phyloP scores from a whole-genome alignment of 2,113 vertebrate species.

The Platichthys flesus region DNA sequence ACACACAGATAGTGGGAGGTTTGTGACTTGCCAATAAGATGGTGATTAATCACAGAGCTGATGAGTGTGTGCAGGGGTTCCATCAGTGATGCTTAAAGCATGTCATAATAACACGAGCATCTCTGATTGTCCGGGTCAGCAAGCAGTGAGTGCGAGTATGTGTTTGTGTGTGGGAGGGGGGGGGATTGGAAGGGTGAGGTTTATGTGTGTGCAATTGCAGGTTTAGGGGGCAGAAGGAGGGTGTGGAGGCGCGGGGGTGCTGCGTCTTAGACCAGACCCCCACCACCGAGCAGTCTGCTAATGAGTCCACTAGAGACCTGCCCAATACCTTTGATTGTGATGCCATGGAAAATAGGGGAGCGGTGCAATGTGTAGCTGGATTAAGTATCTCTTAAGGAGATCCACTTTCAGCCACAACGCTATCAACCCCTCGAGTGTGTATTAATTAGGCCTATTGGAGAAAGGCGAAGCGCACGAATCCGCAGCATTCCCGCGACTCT shows the following conservation, averaged over 20 bases:
- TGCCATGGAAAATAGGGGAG: slow-evolving; percentile 71
- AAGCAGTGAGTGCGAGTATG: slow-evolving; percentile 19
- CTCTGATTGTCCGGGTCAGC: slow-evolving; percentile 67
- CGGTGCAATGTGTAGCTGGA: slow-evolving; percentile 78
- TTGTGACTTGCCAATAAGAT: slow-evolving; percentile 68
- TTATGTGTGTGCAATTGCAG: slow-evolving; percentile 40
- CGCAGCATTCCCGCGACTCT: slow-evolving; percentile 48
- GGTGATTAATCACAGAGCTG: slow-evolving; percentile 79
- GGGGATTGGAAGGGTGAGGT: slow-evolving; percentile 19
- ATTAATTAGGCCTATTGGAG: slow-evolving; percentile 82
- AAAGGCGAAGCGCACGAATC: slow-evolving; percentile 64
- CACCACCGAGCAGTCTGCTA: slow-evolving; percentile 73
- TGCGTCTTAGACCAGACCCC: slow-evolving; percentile 59
- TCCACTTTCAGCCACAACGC: slow-evolving; percentile 79
- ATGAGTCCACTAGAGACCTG: slow-evolving; percentile 84
- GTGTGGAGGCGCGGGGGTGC: slow-evolving; percentile 14
- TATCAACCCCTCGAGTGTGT: slow-evolving; percentile 79
- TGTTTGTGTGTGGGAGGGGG: slow-evolving; percentile 13
- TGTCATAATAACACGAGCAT: slow-evolving; percentile 71
- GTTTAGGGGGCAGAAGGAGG: slow-evolving; percentile 5
- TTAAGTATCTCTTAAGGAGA: slow-evolving; percentile 83
- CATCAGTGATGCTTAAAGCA: slow-evolving; percentile 71
- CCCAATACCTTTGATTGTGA: slow-evolving; percentile 79
- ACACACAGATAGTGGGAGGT: slow-evolving; percentile 54
- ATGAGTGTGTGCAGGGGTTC: slow-evolving; percentile 64